Base-by-base conservation (phyloP, 2,888 invertebrate species). In the Lapara coniferarum region DNA sequence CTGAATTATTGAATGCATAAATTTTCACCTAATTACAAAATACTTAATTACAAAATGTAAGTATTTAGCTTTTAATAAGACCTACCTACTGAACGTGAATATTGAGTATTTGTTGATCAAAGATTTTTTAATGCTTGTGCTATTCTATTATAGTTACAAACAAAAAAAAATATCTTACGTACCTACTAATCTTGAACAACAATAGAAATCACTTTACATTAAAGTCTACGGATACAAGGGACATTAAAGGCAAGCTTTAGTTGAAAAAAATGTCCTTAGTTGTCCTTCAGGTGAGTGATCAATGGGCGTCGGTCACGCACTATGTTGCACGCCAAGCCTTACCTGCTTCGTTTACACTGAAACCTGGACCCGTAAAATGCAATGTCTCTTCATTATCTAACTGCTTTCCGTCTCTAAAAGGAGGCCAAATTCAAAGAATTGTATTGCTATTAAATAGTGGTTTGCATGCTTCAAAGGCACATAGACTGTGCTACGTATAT, bases 301-400 rank as follows among this genome's bases (percentile, higher is more conserved):
- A 85, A 92, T 89, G 86, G 85, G 71, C 79, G 72, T 69, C 75
- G 86, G 90, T 90, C 92, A 92, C 92, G 92, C 87, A 87, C 85
- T 69, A 70, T 69, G 63, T 73, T 67, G 77, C 90, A 90, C 90
- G 90, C 90, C 78, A 89, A 75, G 75, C 71, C 75, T 76, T 80
- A 74, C 73, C 79, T 81, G 81, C 84, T 85, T 78, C 83, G 78
- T 76, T 78, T 69, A 81, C 79, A 81, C 85, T 86, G 86, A 88
- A 87, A 86, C 85, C 84, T 83, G 76, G 81, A 79, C 83, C 81
- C 80, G 80, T 87, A 85, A 86, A 89, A 88, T 84, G 84, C 85
- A 69, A 52, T 19, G 19, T 12, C 16, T 19, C 12, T 19, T 55
- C 3, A 4, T 19, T 19, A 55, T 10, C 10, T 37, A 37, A 8